Evolutionary conservation across 1,140 invertebrate genomes (phyloP).

Genomic region (Ptiloglossa arizonensis): DNA sequence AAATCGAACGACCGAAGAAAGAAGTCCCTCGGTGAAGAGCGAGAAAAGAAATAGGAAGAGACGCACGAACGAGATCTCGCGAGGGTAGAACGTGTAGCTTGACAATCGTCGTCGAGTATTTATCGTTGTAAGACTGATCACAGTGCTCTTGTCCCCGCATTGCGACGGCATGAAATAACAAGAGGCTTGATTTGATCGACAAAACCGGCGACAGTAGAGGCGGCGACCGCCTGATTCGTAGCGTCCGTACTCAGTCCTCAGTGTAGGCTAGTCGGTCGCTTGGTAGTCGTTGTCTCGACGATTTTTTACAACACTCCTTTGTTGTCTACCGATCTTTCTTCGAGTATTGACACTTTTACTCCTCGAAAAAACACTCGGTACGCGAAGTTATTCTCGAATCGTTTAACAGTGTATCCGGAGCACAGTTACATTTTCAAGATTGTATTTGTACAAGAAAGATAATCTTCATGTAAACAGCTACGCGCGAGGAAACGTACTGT

Average conservation of each 20-base stretch:
- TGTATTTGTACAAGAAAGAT: neutral
- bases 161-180: constrained; percentile 76
- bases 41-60: neutral
- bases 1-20: neutral
- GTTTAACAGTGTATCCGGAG: neutral
- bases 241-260: constrained; percentile 81
- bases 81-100: neutral
- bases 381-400: neutral
- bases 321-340: neutral
- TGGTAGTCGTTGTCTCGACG: constrained; percentile 64
- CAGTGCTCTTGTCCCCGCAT: constrained; percentile 31
- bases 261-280: constrained; percentile 81
- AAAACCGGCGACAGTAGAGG: constrained; percentile 55
- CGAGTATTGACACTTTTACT: neutral
- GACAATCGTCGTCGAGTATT: neutral
- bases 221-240: constrained; percentile 68
- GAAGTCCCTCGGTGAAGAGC: neutral
- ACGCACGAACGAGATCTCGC: neutral
- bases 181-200: constrained; percentile 62
- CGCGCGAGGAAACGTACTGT: neutral
- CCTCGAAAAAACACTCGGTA: neutral
- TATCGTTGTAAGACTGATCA: constrained; percentile 1
- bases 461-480: constrained; percentile 29
- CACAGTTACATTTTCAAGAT: too few relatives aligned
- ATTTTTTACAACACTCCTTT: neutral